phyloP scores from a whole-genome alignment of 2,888 invertebrate genomes.

The Microplitis deprimator region DNA sequence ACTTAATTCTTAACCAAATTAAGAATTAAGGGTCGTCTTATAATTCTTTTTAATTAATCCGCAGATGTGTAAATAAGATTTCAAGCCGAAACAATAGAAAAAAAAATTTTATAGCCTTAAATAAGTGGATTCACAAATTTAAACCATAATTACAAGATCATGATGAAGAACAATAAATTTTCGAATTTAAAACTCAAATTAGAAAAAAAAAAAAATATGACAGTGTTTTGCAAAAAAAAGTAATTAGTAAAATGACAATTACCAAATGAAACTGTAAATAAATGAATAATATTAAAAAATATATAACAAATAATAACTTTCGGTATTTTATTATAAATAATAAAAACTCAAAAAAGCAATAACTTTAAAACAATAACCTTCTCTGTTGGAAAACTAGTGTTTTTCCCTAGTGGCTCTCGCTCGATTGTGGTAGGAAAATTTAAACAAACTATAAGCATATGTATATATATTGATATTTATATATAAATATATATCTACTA shows the following conservation, averaged over 20 bases:
- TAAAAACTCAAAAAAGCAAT: neutral
- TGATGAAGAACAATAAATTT: no score
- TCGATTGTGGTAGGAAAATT: slow-evolving; percentile 56
- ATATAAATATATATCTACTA: slow-evolving; percentile 15
- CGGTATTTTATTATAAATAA: neutral
- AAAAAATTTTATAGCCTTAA: no score
- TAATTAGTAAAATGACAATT: neutral
- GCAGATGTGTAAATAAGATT: no score
- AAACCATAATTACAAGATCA: no score
- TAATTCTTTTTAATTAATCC: no score
- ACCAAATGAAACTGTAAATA: neutral
- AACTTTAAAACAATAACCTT: slow-evolving; percentile 22
- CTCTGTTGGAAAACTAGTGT: slow-evolving; percentile 47
- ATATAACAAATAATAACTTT: neutral
- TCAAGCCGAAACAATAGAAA: no score
- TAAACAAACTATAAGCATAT: slow-evolving; percentile 41
- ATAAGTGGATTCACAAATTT: no score
- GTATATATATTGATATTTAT: slow-evolving; percentile 25
- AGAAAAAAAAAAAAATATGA: no score
- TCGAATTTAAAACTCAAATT: no score
- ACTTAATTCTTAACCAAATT: no score
- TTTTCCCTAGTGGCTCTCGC: slow-evolving; percentile 54
- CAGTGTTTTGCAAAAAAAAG: no score
- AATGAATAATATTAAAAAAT: neutral
- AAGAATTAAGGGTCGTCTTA: no score